phyloP scores from a whole-genome alignment of 2,797 vertebrate species.

The Cossypha heuglini region DNA sequence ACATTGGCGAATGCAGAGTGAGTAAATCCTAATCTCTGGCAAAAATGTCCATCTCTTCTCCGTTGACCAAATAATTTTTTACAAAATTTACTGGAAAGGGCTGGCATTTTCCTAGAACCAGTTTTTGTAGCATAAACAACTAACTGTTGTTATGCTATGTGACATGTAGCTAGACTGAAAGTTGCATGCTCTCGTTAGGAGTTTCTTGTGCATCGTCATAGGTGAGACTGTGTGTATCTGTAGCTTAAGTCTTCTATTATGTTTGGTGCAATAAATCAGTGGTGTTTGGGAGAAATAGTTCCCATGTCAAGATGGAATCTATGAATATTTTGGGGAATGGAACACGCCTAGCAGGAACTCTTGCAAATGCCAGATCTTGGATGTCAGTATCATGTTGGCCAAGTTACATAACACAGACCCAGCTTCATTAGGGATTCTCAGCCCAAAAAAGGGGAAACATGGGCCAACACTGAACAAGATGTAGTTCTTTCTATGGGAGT shows the following conservation, averaged over 20 bases:
- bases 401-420: background rate
- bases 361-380: background rate
- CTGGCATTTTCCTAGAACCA: background rate
- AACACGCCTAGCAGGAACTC: background rate
- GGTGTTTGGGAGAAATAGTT: background rate
- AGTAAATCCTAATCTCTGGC: background rate
- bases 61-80: background rate
- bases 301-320: background rate
- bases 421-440: background rate
- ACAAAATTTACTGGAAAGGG: background rate
- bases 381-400: background rate
- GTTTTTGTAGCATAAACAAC: background rate
- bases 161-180: background rate
- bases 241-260: background rate
- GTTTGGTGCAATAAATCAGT: background rate
- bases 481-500: background rate
- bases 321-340: background rate
- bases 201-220: background rate
- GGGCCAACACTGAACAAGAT: background rate
- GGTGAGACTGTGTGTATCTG: accelerated
- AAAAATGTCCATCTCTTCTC: background rate
- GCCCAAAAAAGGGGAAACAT: background rate
- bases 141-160: background rate
- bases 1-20: background rate
- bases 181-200: accelerated